phyloP scores from a whole-genome alignment of 2,888 invertebrate species.

The Meteorus colon region DNA sequence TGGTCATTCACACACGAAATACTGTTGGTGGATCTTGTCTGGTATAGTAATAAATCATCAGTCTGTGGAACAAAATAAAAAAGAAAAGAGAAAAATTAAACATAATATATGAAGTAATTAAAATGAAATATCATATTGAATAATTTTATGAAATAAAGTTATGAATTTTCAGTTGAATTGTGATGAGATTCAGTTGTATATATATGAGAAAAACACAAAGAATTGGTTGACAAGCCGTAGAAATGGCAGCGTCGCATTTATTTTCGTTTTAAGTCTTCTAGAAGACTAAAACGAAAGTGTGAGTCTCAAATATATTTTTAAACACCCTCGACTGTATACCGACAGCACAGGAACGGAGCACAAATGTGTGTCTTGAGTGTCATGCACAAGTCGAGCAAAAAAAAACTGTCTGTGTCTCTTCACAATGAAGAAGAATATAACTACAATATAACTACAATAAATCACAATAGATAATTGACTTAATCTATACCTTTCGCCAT shows the following conservation, averaged over 20 bases:
- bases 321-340: slow-evolving; percentile 13
- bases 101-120: not conserved
- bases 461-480: not conserved
- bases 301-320: slow-evolving; percentile 35
- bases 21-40: slow-evolving; percentile 62
- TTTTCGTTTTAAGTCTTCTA: slow-evolving; percentile 23
- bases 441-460: not conserved
- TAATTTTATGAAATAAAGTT: not conserved
- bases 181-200: not conserved
- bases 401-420: not conserved
- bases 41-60: slow-evolving; percentile 50
- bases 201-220: slow-evolving; percentile 27
- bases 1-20: slow-evolving; percentile 69
- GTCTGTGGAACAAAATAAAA: slow-evolving; percentile 49
- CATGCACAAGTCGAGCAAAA: not conserved
- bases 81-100: slow-evolving; percentile 34
- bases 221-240: slow-evolving; percentile 29
- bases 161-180: not conserved
- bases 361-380: not conserved
- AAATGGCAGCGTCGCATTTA: slow-evolving; percentile 35
- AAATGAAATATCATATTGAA: slow-evolving; percentile 5
- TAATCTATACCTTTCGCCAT: slow-evolving; percentile 57
- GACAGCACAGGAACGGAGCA: not conserved
- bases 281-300: slow-evolving; percentile 3
- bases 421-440: not conserved